phyloP scores from a whole-genome alignment of 2,797 vertebrate genomes.

The Paedocypris micromegethes region DNA sequence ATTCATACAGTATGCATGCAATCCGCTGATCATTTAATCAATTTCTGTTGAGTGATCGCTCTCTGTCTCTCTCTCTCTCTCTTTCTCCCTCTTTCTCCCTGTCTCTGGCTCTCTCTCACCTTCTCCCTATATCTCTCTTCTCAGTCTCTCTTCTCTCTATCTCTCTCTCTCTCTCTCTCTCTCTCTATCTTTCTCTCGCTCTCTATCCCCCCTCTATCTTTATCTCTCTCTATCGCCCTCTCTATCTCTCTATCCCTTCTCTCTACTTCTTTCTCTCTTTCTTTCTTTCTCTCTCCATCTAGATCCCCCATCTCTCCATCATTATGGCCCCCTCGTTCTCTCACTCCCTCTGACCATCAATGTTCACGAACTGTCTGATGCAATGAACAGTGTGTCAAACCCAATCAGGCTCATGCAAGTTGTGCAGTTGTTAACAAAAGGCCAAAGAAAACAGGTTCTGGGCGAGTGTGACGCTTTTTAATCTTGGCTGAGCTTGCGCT shows the following conservation, averaged over 20 bases:
- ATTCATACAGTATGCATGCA: too few relatives aligned
- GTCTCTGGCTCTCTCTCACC: too few relatives aligned
- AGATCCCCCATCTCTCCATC: not conserved
- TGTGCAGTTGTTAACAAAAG: constrained; percentile 11
- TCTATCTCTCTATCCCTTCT: not conserved
- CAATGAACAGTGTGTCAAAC: constrained; percentile 36
- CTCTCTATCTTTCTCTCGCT: not conserved
- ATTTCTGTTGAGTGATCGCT: too few relatives aligned
- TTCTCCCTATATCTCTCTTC: too few relatives aligned
- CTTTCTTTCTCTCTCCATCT: not conserved
- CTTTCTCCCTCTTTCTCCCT: not conserved
- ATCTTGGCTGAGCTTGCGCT: too few relatives aligned
- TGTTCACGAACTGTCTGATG: constrained; percentile 43
- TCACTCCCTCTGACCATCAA: constrained; percentile 23
- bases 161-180: not conserved
- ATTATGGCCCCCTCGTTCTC: not conserved
- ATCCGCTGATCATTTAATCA: too few relatives aligned
- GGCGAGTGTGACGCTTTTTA: not conserved
- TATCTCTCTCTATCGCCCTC: not conserved
- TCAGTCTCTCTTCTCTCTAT: not conserved
- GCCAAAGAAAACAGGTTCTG: constrained; percentile 32
- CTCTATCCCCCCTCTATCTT: not conserved
- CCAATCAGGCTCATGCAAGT: constrained; percentile 21
- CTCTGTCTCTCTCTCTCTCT: not conserved
- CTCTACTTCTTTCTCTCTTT: not conserved